phyloP scores from a whole-genome alignment of 2,113 vertebrate genomes.

The Poeciliopsis occidentalis region DNA sequence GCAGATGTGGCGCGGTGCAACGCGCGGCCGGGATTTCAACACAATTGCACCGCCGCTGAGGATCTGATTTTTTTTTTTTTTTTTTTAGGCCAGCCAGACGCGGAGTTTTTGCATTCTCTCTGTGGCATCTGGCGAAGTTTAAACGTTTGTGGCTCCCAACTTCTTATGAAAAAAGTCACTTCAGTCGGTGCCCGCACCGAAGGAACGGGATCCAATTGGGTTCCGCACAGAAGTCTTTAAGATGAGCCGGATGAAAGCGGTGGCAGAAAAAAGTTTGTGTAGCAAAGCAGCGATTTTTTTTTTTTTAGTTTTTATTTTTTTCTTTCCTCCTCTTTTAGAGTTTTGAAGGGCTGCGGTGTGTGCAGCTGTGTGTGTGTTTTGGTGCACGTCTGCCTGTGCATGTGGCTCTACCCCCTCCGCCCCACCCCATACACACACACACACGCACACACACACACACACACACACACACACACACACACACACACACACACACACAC shows the following conservation, averaged over 20 bases:
- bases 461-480: no score
- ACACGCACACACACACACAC: no score
- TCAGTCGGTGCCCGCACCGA: conserved; percentile 71
- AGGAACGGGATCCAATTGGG: conserved; percentile 65
- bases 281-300: conserved; percentile 78
- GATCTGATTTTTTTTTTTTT: no score
- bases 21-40: conserved; percentile 63
- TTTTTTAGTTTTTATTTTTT: no score
- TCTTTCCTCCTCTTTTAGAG: conserved; percentile 72
- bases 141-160: conserved; percentile 67
- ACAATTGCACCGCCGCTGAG: conserved; percentile 57
- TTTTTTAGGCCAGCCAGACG: conserved; percentile 37
- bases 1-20: conserved; percentile 67
- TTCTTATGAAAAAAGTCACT: conserved; percentile 72
- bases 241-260: conserved; percentile 79
- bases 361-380: conserved; percentile 19
- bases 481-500: no score
- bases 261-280: conserved; percentile 79
- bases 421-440: not conserved
- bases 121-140: conserved; percentile 68
- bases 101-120: conserved; percentile 55
- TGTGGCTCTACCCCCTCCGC: conserved; percentile 59
- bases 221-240: conserved; percentile 68
- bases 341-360: conserved; percentile 74
- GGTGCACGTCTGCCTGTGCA: conserved; percentile 15